Base-by-base conservation (phyloP, 2,888 invertebrate genomes). In the Celastrina argiolus region DNA sequence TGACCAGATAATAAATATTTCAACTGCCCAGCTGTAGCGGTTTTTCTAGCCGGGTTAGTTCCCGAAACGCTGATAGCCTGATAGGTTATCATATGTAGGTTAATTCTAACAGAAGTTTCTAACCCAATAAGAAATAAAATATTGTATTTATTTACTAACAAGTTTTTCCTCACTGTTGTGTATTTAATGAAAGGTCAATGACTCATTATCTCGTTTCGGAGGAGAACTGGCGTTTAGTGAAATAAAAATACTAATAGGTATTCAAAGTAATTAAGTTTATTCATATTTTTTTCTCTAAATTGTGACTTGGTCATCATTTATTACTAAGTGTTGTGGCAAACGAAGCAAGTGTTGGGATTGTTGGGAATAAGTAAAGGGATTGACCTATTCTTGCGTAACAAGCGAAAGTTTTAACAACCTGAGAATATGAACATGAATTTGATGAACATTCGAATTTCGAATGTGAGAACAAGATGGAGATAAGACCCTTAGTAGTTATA, bases 341-440 rank as follows among this genome's bases (percentile, higher is more conserved):
- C 36, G 36, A 36, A 36, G 36, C 36, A 36, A n/a, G n/a, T n/a
- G n/a, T n/a, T n/a, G n/a, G 12, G 10, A 36, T 8, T 36, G 36
- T 36, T 36, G 36, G 36, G 36, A 36, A 18, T 18, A 16, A 26
- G 51, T 5, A 26, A 26, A 31, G 58, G 58, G 58, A 31, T 31
- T 58, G 8, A 31, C 58, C 31, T 28, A 31, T 31, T 31, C 7
- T 31, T 16, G 31, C 31, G 16, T 58, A 58, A 31, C 16, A 31
- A 58, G 58, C 16, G 58, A 58, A 58, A 58, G 58, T 58, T 58
- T 16, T 31, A 31, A 58, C 22, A 58, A 58, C 31, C 28, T 31
- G 58, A 58, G 31, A 58, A 58, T 31, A 58, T 58, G 31, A 58
- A 58, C 28, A 58, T 58, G 16, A 58, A 22, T 4, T 51, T 51